A percentile compares a stretch with the other conserved stretches of the same genome.
These are phyloP conservation scores for Eristalis tenax DNA, from an alignment of 2,888 invertebrate genomes.

Conservation along the genomic window DNA sequence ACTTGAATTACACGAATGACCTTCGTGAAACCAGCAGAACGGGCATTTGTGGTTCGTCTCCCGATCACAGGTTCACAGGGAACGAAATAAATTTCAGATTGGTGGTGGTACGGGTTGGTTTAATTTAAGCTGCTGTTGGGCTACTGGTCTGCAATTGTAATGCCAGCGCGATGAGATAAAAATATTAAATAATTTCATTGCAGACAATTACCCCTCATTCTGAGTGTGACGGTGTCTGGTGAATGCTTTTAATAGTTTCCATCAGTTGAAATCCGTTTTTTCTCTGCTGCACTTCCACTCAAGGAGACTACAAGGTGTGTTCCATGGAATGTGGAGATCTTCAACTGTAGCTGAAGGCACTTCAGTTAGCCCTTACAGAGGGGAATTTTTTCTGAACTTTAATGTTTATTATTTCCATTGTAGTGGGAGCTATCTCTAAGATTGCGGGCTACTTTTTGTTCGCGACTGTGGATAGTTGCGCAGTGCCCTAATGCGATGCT, in stretches of 20 bases:
- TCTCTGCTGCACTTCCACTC: neutral
- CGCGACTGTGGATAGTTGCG: constrained; percentile 4
- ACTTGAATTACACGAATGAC: constrained; percentile 29
- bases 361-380: constrained; percentile 18
- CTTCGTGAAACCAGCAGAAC: constrained; percentile 7
- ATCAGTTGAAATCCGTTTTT: neutral
- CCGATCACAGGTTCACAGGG: constrained; percentile 11
- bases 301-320: neutral
- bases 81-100: constrained; percentile 44
- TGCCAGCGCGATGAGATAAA: constrained; percentile 20
- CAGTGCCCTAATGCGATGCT: neutral
- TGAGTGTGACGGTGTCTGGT: constrained; percentile 24
- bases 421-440: constrained; percentile 30
- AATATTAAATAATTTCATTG: constrained; percentile 54
- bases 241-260: constrained; percentile 52
- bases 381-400: constrained; percentile 39
- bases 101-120: constrained; percentile 23
- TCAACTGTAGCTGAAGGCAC: constrained; percentile 13
- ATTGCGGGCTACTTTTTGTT: neutral
- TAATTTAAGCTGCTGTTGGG: constrained; percentile 46
- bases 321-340: neutral
- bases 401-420: constrained; percentile 45
- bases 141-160: constrained; percentile 48
- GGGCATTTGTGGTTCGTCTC: neutral
- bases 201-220: constrained; percentile 42